A percentile compares a stretch with the other conserved stretches of the same genome.
These are phyloP conservation scores for Archocentrus centrarchus DNA, from an alignment of 2,113 vertebrate genomes.

Conservation along the genomic window DNA sequence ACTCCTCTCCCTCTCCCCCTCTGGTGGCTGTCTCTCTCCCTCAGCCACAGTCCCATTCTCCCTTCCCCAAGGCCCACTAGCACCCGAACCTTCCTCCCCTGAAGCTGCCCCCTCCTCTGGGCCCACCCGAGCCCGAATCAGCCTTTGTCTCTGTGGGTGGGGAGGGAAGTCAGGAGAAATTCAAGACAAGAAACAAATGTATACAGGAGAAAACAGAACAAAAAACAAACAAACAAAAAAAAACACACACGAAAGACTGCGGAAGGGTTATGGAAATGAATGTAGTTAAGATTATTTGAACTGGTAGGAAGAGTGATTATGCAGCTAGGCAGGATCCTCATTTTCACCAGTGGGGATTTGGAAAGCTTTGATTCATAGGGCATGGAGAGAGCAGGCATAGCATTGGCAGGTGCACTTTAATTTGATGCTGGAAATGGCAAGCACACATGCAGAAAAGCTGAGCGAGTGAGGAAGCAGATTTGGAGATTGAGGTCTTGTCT, in stretches of 20 bases:
- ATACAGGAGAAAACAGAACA: background rate
- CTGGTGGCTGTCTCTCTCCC: constrained; percentile 59
- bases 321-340: constrained; percentile 29
- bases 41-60: constrained; percentile 73
- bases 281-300: background rate
- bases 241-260: background rate
- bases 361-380: constrained; percentile 23
- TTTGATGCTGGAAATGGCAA: constrained; percentile 30
- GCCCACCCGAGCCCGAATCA: constrained; percentile 71
- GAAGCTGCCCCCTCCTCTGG: constrained; percentile 61
- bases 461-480: constrained; percentile 22
- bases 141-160: constrained; percentile 79
- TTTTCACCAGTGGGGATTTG: constrained; percentile 30
- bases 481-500: constrained; percentile 23
- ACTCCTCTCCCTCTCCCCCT: constrained; percentile 40
- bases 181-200: background rate
- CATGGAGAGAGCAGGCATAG: constrained; percentile 21
- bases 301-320: constrained; percentile 6
- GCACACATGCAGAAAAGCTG: constrained; percentile 50
- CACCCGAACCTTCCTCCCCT: constrained; percentile 51
- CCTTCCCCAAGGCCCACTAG: constrained; percentile 54
- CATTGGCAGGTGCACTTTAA: constrained; percentile 35
- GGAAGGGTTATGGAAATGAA: background rate
- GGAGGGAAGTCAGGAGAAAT: background rate
- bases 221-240: too few relatives aligned